Percentiles rank a stretch among this genome's conserved stretches.
Conservation (phyloP, 2,888 invertebrate species). For the Zele albiditarsus region DNA sequence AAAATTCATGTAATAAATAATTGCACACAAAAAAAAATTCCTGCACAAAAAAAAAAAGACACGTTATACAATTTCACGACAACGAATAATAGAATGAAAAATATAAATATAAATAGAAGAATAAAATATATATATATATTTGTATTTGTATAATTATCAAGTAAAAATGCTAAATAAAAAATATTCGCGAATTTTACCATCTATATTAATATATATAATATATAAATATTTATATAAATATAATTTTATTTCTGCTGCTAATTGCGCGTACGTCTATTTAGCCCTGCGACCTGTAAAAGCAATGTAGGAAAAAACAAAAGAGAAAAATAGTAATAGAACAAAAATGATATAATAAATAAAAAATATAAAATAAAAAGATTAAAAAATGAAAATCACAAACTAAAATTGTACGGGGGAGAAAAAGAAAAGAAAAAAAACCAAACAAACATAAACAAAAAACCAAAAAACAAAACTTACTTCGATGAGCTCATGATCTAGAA, state of each 20-base stretch:
- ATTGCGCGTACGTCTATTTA: conserved; percentile 1
- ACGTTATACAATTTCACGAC: not conserved
- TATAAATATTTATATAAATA: not conserved
- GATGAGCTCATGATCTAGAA: conserved; percentile 66
- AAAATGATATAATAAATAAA: not conserved
- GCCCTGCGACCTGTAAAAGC: not conserved
- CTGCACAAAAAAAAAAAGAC: not conserved
- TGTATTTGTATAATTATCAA: not conserved
- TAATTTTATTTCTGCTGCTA: not conserved
- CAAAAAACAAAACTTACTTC: conserved; percentile 60
- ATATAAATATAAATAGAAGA: not conserved
- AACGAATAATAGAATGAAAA: not conserved
- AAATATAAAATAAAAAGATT: not conserved
- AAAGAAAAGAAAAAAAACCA: conserved; percentile 4
- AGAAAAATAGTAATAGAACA: not conserved
- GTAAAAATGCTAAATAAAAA: not conserved
- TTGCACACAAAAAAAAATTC: not conserved
- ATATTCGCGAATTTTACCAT: not conserved
- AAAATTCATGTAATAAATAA: conserved; percentile 40
- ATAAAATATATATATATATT: not conserved
- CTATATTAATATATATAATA: not conserved
- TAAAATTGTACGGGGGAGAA: too few relatives aligned
- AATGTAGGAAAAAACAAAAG: not conserved
- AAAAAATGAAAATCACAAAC: not conserved
- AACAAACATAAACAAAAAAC: conserved; percentile 26